A percentile compares a stretch with the other conserved stretches of the same genome.
Conservation (phyloP, 2,113 vertebrate species). For the Arvicanthis niloticus region DNA sequence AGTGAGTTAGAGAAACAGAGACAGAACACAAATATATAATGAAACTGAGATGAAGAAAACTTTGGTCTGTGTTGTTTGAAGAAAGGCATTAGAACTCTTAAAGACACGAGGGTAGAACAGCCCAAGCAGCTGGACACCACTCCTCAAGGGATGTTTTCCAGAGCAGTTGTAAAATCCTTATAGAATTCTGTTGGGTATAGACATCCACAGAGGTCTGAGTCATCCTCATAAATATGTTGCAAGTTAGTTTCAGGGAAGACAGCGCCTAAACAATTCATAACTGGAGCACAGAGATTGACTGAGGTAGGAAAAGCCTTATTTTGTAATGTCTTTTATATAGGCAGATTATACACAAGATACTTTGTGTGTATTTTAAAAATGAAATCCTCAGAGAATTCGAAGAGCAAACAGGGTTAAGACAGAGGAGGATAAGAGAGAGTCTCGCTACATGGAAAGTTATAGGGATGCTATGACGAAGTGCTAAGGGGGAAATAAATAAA, state of each 20-base stretch:
- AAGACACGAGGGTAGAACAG: neutral
- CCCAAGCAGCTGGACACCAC: neutral
- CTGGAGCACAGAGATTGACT: neutral
- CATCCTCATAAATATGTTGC: slow-evolving; percentile 14
- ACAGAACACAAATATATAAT: neutral
- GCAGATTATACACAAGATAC: neutral
- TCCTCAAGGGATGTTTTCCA: neutral
- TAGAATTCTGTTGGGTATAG: neutral
- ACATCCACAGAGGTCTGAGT: neutral
- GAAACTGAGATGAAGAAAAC: neutral
- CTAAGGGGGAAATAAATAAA: neutral
- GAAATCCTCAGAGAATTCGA: neutral
- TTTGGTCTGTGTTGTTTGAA: neutral
- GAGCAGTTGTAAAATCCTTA: neutral
- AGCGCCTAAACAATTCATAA: slow-evolving; percentile 8
- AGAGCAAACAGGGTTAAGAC: neutral
- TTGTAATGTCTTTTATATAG: neutral
- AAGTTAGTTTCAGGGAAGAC: neutral
- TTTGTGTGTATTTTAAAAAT: neutral
- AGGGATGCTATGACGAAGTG: neutral
- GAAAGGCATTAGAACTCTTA: neutral
- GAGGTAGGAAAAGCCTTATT: neutral
- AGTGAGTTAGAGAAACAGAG: neutral
- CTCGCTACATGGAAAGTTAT: neutral
- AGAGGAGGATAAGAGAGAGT: neutral